phyloP scores from a whole-genome alignment of 53 echinoderm and acorn worm genomes.

The Zoroaster sp. region DNA sequence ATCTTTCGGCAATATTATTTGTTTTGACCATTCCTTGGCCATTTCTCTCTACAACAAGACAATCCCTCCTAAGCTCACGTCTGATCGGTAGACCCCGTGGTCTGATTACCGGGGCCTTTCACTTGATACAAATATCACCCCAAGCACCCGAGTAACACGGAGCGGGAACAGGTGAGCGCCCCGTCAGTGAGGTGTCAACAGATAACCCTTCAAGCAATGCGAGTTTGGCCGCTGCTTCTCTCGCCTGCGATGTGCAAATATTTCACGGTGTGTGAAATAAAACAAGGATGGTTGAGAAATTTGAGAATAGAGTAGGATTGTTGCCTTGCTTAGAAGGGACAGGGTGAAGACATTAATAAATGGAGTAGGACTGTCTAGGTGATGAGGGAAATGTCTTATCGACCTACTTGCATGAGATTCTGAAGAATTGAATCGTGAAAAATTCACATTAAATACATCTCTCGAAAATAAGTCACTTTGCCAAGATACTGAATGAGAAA shows the following conservation, averaged over 20 bases:
- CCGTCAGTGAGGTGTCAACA: slow-evolving; percentile 4
- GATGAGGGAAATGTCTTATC: neutral
- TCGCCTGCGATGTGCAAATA: slow-evolving; percentile 29
- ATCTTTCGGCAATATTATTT: slow-evolving; percentile 52
- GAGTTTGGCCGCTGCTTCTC: neutral
- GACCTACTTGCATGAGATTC: neutral
- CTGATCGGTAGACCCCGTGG: neutral
- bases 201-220: slow-evolving; percentile 26
- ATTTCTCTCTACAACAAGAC: neutral
- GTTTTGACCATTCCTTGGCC: slow-evolving; percentile 18
- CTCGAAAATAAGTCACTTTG: too few relatives aligned
- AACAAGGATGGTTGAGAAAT: slow-evolving; percentile 36
- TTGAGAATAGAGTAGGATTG: neutral
- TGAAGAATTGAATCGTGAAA: neutral
- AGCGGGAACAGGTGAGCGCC: slow-evolving; percentile 33
- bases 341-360: neutral
- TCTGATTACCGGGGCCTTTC: neutral
- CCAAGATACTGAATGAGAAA: too few relatives aligned
- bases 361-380: neutral
- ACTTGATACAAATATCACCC: neutral
- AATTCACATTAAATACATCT: neutral
- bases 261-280: slow-evolving; percentile 52
- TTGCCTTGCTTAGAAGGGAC: neutral
- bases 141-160: neutral
- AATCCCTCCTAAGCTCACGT: neutral